phyloP scores from a whole-genome alignment of 2,113 vertebrate genomes.

The Pedionomus torquatus region DNA sequence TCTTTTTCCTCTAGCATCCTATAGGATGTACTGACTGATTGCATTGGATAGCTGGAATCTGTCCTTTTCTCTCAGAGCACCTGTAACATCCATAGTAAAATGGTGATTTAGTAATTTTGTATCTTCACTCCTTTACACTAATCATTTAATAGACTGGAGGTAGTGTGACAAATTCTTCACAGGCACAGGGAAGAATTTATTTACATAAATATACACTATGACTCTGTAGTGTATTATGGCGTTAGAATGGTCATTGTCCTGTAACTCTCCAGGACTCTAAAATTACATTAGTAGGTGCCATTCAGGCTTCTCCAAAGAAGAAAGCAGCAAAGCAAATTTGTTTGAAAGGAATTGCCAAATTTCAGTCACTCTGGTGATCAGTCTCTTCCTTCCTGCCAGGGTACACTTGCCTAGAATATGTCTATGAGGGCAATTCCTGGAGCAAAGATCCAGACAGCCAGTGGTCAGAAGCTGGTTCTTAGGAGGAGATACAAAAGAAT shows the following conservation, averaged over 20 bases:
- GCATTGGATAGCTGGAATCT: fast-evolving
- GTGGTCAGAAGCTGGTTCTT: neutral
- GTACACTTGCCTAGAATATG: neutral
- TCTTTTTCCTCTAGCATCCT: neutral
- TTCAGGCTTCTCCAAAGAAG: neutral
- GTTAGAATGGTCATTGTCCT: neutral
- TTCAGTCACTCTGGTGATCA: neutral
- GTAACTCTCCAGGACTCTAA: neutral
- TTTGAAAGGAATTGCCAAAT: neutral
- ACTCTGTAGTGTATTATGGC: neutral
- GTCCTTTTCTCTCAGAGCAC: neutral
- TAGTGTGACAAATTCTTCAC: neutral
- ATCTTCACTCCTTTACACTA: neutral
- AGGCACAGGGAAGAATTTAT: neutral
- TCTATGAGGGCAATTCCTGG: neutral
- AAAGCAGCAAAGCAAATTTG: neutral
- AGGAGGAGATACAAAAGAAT: neutral
- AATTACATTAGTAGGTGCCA: neutral
- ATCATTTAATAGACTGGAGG: neutral
- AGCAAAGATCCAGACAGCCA: neutral
- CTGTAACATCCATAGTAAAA: neutral
- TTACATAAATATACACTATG: neutral
- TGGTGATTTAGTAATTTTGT: neutral
- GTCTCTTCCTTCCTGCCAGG: neutral
- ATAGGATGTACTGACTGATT: neutral